phyloP scores from a whole-genome alignment of 2,797 vertebrate species.

The Tolypeutes matacus region DNA sequence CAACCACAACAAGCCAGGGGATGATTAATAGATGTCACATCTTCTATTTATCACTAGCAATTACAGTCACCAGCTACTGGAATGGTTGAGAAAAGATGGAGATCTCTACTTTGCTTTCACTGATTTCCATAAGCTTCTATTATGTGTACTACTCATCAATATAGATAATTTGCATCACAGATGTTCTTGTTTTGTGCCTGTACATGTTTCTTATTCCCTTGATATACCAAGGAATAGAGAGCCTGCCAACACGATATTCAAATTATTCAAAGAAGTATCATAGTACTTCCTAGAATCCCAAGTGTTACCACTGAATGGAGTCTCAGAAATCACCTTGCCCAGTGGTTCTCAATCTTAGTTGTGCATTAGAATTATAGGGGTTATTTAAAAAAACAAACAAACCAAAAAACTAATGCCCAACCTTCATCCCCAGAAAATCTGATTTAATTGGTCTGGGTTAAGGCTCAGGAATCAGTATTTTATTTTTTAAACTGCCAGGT shows the following conservation, averaged over 20 bases:
- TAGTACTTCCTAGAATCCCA: background rate
- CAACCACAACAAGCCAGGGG: background rate
- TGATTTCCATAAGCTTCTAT: conserved; percentile 17
- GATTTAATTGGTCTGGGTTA: background rate
- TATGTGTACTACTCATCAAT: conserved; percentile 10
- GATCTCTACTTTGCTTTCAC: conserved; percentile 43
- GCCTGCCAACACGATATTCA: background rate
- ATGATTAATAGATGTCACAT: background rate
- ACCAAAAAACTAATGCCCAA: background rate
- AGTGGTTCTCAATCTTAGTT: background rate
- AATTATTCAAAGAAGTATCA: background rate
- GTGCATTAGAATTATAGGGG: background rate
- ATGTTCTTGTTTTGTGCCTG: background rate
- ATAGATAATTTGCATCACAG: conserved; percentile 28
- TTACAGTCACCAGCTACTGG: background rate
- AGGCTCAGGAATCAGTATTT: background rate
- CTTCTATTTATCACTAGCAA: background rate
- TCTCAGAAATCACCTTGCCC: background rate
- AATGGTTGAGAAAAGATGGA: conserved; percentile 15
- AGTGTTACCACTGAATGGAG: background rate
- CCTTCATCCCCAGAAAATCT: background rate
- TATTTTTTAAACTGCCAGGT: too few species aligned
- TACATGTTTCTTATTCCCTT: background rate
- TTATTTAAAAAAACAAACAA: background rate
- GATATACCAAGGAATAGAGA: background rate